phyloP scores from a whole-genome alignment of 2,113 vertebrate genomes.

The Gavia stellata region DNA sequence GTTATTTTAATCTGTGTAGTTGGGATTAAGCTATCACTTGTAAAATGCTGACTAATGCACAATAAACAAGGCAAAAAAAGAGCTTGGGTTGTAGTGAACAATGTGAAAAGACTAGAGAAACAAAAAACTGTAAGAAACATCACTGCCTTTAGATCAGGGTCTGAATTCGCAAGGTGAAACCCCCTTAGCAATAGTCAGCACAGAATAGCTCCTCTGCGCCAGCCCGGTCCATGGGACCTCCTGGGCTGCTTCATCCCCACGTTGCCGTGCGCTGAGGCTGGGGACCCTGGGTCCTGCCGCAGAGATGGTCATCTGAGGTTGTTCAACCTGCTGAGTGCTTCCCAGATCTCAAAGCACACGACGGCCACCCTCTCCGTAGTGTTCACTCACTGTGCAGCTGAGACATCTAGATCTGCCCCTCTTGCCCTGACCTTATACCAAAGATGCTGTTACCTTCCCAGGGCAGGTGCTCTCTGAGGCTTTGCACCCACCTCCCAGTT shows the following conservation, averaged over 20 bases:
- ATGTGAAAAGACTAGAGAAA: background rate
- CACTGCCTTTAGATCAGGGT: background rate
- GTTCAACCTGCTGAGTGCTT: background rate
- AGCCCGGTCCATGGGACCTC: background rate
- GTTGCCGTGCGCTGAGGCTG: fast-evolving
- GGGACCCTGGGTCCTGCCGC: background rate
- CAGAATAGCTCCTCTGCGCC: background rate
- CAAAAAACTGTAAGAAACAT: background rate
- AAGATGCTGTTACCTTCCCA: background rate
- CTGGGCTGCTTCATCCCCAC: background rate
- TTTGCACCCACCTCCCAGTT: background rate
- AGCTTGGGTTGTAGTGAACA: background rate
- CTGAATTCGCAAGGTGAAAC: background rate
- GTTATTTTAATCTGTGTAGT: background rate
- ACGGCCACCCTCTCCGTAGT: fast-evolving
- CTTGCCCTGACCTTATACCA: background rate
- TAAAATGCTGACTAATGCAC: background rate
- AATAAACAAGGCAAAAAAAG: background rate
- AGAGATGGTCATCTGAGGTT: background rate
- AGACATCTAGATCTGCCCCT: background rate
- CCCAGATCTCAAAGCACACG: fast-evolving
- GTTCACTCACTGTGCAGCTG: background rate
- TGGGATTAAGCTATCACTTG: background rate
- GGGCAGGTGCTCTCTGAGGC: background rate
- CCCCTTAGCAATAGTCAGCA: background rate